phyloP scores from a whole-genome alignment of 2,888 invertebrate species.

The Griposia aprilina region DNA sequence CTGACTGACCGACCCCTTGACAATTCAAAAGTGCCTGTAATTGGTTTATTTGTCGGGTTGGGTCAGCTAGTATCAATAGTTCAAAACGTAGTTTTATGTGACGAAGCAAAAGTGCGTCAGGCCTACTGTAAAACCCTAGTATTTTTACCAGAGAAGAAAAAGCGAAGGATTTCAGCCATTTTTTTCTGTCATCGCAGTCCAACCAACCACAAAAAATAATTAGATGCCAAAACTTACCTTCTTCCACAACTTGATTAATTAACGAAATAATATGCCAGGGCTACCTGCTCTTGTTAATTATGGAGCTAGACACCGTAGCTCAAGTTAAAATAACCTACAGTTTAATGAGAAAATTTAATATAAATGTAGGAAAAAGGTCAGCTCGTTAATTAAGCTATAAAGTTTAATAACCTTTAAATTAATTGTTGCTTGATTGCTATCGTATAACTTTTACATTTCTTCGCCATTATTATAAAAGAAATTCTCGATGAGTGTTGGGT shows the following conservation, averaged over 20 bases:
- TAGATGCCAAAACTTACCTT: background rate
- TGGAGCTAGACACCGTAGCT: background rate
- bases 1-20: too few species aligned
- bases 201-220: background rate
- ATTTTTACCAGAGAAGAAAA: background rate
- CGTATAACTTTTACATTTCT: constrained; percentile 1
- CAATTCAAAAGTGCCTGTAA: too few species aligned
- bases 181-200: background rate
- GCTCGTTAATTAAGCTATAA: background rate
- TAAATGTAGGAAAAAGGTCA: constrained; percentile 10
- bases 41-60: too few species aligned
- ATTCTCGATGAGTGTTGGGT: background rate
- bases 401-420: constrained; percentile 13
- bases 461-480: background rate
- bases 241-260: background rate
- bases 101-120: background rate
- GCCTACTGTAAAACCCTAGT: too few species aligned
- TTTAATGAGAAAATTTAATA: constrained; percentile 17
- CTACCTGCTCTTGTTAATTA: background rate
- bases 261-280: background rate
- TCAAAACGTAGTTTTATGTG: too few species aligned
- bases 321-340: constrained; percentile 5
- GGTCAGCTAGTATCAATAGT: too few species aligned
- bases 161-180: background rate
- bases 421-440: constrained; percentile 20